Conservation (phyloP, 2,888 invertebrate genomes). For the Polydesmus complanatus region DNA sequence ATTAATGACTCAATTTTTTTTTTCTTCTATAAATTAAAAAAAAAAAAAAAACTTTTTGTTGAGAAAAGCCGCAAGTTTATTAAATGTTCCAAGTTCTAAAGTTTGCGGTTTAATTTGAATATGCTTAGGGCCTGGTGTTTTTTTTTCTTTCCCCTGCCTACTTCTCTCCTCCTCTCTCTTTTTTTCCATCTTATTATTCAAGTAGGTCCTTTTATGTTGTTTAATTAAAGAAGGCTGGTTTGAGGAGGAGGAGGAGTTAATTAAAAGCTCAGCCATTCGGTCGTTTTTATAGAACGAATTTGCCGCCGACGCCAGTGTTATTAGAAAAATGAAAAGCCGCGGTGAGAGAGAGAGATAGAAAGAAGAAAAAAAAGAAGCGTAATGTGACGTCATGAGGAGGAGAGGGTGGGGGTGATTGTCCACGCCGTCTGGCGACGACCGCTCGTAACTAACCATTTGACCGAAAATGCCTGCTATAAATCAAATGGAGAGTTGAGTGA, state of each 20-base stretch:
- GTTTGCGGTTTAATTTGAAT: too few relatives aligned
- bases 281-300: background rate
- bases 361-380: background rate
- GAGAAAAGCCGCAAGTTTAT: too few relatives aligned
- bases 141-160: too few relatives aligned
- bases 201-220: background rate
- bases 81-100: too few relatives aligned
- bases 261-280: background rate
- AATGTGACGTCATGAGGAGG: background rate
- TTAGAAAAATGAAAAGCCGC: background rate
- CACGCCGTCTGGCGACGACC: background rate
- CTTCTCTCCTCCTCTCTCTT: too few relatives aligned
- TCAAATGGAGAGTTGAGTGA: background rate
- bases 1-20: too few relatives aligned
- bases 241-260: background rate
- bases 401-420: background rate
- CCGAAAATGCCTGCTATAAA: background rate
- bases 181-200: too few relatives aligned
- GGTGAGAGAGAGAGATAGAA: background rate
- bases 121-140: too few relatives aligned
- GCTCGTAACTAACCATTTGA: background rate
- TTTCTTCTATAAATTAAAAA: too few relatives aligned
- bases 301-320: too few relatives aligned
- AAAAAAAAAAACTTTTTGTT: too few relatives aligned
- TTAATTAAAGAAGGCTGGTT: background rate